Base-by-base conservation (phyloP, 2,888 invertebrate genomes). In the Thecophora atra region DNA sequence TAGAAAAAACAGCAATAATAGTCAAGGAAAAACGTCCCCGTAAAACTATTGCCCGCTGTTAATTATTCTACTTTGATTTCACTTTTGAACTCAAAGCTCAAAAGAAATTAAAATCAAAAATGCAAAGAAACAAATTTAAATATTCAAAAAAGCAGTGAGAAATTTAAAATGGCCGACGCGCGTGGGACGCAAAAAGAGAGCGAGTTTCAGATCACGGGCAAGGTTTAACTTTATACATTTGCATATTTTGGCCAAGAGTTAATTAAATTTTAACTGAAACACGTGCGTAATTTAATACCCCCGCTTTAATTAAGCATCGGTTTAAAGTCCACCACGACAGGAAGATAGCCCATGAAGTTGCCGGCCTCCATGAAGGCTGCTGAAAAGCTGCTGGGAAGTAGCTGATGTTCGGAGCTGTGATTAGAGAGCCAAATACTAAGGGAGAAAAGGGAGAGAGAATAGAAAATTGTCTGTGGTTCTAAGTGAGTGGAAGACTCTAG, bases 21-120 rank as follows among this genome's bases (percentile, higher is more conserved):
- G n/a, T n/a, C n/a, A n/a, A n/a, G n/a, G n/a, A n/a, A 51, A 52
- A 66, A 51, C 15, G 7, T 13, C 8, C 2, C 51, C 4, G 47
- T 19, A 51, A n/a, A n/a, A 65, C 21, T 15, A n/a, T 6, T 19
- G 7, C 62, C 69, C 62, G 69, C 69, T 69, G 60, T 62, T 62
- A 69, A 69, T 69, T 69, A 69, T 62, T 69, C 69, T 51, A 62
- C 69, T 69, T 69, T 62, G 69, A 69, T 62, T 62, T 69, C 69
- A 69, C 69, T 69, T 69, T 47, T 19, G n/a, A n/a, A 21, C 64
- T 65, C 47, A 26, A 67, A 56, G 37, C 37, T 1, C 37, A n/a
- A n/a, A n/a, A n/a, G n/a, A n/a, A n/a, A n/a, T 37, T 21, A 24
- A 56, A 56, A 30, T 4, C 19, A 8, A 17, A 30, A 28, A 30